A percentile compares a stretch with the other conserved stretches of the same genome.
Evolutionary conservation across 2,797 vertebrate genomes (phyloP).

Genomic region (Trachops cirrhosus): DNA sequence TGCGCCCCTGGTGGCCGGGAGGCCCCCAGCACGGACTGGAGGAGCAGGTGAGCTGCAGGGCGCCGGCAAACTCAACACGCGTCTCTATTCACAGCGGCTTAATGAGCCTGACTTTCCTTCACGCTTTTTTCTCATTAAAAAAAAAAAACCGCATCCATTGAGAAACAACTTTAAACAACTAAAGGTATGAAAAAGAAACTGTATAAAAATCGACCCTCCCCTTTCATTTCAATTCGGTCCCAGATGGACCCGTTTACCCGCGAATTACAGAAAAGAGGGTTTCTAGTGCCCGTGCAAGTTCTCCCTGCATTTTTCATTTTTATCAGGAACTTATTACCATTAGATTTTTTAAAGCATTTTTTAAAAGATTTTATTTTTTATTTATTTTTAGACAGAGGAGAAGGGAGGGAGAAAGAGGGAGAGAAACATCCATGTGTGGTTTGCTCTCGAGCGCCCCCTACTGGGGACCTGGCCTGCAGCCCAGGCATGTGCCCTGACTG

Average conservation of each 20-base stretch:
- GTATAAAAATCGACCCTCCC: background rate
- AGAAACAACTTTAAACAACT: background rate
- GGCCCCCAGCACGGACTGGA: no score
- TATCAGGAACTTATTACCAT: background rate
- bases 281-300: background rate
- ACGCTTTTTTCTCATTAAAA: background rate
- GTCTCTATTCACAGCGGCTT: background rate
- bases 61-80: background rate
- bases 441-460: no score
- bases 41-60: no score
- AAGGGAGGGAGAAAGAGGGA: no score
- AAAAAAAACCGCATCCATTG: background rate
- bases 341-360: background rate
- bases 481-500: no score
- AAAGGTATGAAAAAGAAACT: background rate
- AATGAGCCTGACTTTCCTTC: background rate
- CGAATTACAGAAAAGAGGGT: background rate
- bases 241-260: fast-evolving
- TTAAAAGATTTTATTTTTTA: no score
- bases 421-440: no score
- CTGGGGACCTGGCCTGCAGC: no score
- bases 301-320: background rate
- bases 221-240: background rate
- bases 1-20: fast-evolving
- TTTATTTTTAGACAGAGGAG: no score